phyloP scores from a whole-genome alignment of 2,797 vertebrate species.

The Falco berigora region DNA sequence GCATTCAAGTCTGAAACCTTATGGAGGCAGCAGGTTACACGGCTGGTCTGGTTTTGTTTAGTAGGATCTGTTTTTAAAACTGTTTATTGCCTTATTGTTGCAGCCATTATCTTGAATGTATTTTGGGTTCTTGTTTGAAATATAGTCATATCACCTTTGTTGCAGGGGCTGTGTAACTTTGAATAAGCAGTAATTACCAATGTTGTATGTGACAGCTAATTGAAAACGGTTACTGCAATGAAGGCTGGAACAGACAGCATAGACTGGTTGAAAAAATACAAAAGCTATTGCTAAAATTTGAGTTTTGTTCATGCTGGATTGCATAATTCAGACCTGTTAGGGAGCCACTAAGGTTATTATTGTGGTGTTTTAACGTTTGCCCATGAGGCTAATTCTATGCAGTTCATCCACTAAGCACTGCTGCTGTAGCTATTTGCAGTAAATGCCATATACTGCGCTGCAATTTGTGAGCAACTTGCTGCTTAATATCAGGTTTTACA shows the following conservation, averaged over 20 bases:
- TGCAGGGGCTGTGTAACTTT: slow-evolving; percentile 19
- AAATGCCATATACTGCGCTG: neutral
- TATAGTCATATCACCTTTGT: slow-evolving; percentile 16
- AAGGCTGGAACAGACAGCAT: neutral
- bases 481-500: slow-evolving; percentile 37
- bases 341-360: neutral
- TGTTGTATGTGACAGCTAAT: neutral
- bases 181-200: neutral
- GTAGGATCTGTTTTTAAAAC: slow-evolving; percentile 17
- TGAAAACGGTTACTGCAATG: neutral
- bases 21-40: neutral
- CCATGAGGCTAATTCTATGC: neutral
- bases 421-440: slow-evolving; percentile 20
- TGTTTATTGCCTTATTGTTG: slow-evolving; percentile 54
- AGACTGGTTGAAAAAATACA: neutral
- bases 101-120: slow-evolving; percentile 41
- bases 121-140: slow-evolving; percentile 7
- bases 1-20: neutral
- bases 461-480: slow-evolving; percentile 20
- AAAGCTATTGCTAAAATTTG: neutral
- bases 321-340: neutral
- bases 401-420: slow-evolving; percentile 4
- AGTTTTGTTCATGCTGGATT: neutral
- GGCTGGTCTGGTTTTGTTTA: slow-evolving; percentile 15
- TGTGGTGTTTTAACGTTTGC: neutral